A percentile compares a stretch with the other conserved stretches of the same genome.
Conservation (phyloP, 2,888 invertebrate species). For the Melangyna quadrimaculata region DNA sequence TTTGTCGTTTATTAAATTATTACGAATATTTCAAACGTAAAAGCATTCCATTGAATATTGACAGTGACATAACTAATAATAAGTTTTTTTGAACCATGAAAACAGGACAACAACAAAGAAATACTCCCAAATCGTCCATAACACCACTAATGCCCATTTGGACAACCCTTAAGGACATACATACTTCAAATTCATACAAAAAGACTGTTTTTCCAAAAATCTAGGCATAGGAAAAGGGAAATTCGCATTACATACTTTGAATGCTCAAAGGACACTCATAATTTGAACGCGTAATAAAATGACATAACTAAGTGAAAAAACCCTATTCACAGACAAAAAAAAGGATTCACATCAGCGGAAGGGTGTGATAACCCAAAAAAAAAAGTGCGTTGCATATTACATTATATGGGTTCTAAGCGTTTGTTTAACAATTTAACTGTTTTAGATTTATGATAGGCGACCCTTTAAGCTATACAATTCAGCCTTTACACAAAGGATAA, state of each 20-base stretch:
- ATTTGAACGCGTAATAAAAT: conserved; percentile 64
- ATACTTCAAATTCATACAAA: conserved; percentile 28
- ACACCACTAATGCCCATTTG: conserved; percentile 60
- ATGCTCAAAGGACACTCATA: conserved; percentile 66
- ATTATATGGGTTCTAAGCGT: conserved; percentile 41
- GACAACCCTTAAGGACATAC: conserved; percentile 45
- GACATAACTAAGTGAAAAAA: conserved; percentile 55
- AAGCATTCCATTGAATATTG: conserved; percentile 21
- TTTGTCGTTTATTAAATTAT: conserved; percentile 58
- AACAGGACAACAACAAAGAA: background rate
- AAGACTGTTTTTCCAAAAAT: background rate
- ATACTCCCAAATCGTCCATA: conserved; percentile 61
- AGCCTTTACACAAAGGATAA: conserved; percentile 61
- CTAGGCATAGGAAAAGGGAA: background rate
- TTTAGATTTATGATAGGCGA: conserved; percentile 66
- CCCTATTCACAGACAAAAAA: conserved; percentile 13
- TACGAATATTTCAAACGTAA: background rate
- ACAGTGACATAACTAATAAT: conserved; percentile 58
- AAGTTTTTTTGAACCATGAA: conserved; percentile 15
- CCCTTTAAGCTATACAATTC: conserved; percentile 47
- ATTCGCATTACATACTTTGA: conserved; percentile 7
- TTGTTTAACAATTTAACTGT: conserved; percentile 71
- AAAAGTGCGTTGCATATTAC: conserved; percentile 23
- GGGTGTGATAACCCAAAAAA: conserved; percentile 63
- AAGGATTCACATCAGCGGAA: conserved; percentile 65